phyloP scores from a whole-genome alignment of 2,797 vertebrate genomes.

The Aulostomus chinensis region DNA sequence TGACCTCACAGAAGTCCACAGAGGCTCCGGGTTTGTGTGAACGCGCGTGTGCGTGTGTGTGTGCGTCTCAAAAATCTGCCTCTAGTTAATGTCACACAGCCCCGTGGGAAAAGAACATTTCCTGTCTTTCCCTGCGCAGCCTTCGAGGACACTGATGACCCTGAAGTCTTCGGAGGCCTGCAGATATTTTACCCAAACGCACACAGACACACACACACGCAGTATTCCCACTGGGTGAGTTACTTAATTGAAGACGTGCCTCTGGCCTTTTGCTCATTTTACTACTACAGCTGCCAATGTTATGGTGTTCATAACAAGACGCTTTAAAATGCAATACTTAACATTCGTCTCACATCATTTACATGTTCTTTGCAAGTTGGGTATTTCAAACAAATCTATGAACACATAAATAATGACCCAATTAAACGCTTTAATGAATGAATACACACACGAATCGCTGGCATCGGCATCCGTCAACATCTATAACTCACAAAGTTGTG shows the following conservation, averaged over 20 bases:
- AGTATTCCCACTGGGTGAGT: slow-evolving; percentile 4
- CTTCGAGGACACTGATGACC: slow-evolving; percentile 24
- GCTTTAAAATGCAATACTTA: too few relatives aligned
- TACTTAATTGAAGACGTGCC: slow-evolving; percentile 12
- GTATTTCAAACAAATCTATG: too few relatives aligned
- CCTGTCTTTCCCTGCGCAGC: slow-evolving; percentile 31
- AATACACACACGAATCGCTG: too few relatives aligned
- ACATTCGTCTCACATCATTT: too few relatives aligned
- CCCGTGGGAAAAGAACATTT: slow-evolving; percentile 53
- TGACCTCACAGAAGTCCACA: slow-evolving; percentile 20
- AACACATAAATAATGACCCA: too few relatives aligned
- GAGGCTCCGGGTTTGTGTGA: slow-evolving; percentile 28
- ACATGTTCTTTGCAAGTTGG: too few relatives aligned
- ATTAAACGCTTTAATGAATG: too few relatives aligned
- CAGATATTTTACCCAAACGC: slow-evolving; percentile 24
- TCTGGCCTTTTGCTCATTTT: too few relatives aligned
- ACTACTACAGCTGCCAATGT: too few relatives aligned
- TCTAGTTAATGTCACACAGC: slow-evolving; percentile 49
- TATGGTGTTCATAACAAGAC: too few relatives aligned
- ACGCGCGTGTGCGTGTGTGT: slow-evolving; percentile 18
- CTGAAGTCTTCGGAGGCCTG: slow-evolving; percentile 9
- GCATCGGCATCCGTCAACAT: too few relatives aligned
- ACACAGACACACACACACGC: not conserved
- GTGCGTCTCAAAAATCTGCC: slow-evolving; percentile 37
- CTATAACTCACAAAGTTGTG: too few relatives aligned